Percentiles rank a stretch among this genome's conserved stretches.
These are phyloP conservation scores for Drosophila biarmipes DNA, from an alignment of 1,140 invertebrate genomes.

Conservation along the genomic window DNA sequence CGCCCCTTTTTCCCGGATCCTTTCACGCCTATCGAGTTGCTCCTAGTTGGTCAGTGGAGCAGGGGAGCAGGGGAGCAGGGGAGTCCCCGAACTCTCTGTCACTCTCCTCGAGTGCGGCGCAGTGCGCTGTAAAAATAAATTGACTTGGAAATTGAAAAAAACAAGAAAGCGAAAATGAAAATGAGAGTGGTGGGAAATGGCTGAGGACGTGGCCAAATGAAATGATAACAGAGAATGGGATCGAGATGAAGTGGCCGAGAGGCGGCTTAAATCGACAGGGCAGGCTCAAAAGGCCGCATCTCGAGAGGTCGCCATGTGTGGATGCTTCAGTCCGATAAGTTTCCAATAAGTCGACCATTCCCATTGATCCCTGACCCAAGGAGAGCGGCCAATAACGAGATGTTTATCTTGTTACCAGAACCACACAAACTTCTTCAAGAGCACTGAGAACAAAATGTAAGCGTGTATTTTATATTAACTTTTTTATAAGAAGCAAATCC, in stretches of 20 bases:
- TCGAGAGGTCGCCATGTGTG: slow-evolving; percentile 31
- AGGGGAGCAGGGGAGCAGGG: slow-evolving; percentile 30
- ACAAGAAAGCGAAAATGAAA: slow-evolving; percentile 37
- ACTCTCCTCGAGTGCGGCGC: slow-evolving; percentile 50
- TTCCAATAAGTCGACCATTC: slow-evolving; percentile 25
- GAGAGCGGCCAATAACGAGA: slow-evolving; percentile 30
- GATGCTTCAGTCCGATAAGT: slow-evolving; percentile 9
- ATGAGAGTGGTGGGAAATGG: slow-evolving; percentile 40
- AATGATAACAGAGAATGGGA: slow-evolving; percentile 48
- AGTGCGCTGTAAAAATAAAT: slow-evolving; percentile 78
- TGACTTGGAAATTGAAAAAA: slow-evolving; percentile 83
- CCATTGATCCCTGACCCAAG: slow-evolving; percentile 42
- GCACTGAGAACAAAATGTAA: slow-evolving; percentile 11
- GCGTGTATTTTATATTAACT: no score
- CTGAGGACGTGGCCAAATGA: slow-evolving; percentile 46
- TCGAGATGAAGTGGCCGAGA: slow-evolving; percentile 50
- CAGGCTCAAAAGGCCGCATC: slow-evolving; percentile 30
- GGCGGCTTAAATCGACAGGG: slow-evolving; percentile 50
- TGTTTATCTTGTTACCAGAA: slow-evolving; percentile 43
- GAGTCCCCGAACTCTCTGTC: slow-evolving; percentile 13
- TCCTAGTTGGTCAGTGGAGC: slow-evolving; percentile 47
- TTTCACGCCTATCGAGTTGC: slow-evolving; percentile 43
- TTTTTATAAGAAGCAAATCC: no score
- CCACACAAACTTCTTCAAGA: slow-evolving; percentile 15
- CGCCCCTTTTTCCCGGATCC: slow-evolving; percentile 7